Evolutionary conservation across 1,140 invertebrate genomes (phyloP).

Genomic region (Hydropsyche tenuis): DNA sequence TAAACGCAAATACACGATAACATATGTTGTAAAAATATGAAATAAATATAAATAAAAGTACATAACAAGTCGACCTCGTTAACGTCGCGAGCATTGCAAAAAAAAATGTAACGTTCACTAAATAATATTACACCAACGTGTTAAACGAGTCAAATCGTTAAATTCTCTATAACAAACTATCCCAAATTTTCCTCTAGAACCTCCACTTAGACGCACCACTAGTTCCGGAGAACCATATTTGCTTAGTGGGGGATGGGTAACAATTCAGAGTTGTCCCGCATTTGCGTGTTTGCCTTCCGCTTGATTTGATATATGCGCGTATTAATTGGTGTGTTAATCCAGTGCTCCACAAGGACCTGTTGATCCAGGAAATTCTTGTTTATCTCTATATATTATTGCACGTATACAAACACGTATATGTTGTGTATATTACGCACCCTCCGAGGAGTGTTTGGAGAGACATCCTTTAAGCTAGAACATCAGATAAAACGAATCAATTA

Average conservation of each 20-base stretch:
- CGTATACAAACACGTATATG: background rate
- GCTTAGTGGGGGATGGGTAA: constrained; percentile 9
- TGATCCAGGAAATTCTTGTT: constrained; percentile 26
- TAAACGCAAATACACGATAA: constrained; percentile 8
- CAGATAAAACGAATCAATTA: too few relatives aligned
- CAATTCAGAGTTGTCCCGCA: constrained; percentile 25
- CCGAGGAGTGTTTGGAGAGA: too few relatives aligned
- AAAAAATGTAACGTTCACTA: too few relatives aligned
- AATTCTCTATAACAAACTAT: too few relatives aligned
- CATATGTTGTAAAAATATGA: background rate
- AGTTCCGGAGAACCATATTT: too few relatives aligned
- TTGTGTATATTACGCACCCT: background rate
- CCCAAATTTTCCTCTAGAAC: too few relatives aligned
- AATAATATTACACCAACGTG: too few relatives aligned
- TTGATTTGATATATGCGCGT: constrained; percentile 37
- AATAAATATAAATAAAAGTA: constrained; percentile 6
- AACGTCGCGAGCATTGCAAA: too few relatives aligned
- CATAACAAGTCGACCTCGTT: too few relatives aligned
- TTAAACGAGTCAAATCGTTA: too few relatives aligned
- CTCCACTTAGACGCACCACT: too few relatives aligned
- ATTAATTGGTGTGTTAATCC: constrained; percentile 40
- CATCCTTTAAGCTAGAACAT: too few relatives aligned
- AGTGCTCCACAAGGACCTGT: constrained; percentile 30
- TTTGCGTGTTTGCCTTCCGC: constrained; percentile 38
- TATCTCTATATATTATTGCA: background rate